Percentiles rank a stretch among this genome's conserved stretches.
Evolutionary conservation across 2,797 vertebrate species (phyloP).

Genomic region (Clarias fuscus): DNA sequence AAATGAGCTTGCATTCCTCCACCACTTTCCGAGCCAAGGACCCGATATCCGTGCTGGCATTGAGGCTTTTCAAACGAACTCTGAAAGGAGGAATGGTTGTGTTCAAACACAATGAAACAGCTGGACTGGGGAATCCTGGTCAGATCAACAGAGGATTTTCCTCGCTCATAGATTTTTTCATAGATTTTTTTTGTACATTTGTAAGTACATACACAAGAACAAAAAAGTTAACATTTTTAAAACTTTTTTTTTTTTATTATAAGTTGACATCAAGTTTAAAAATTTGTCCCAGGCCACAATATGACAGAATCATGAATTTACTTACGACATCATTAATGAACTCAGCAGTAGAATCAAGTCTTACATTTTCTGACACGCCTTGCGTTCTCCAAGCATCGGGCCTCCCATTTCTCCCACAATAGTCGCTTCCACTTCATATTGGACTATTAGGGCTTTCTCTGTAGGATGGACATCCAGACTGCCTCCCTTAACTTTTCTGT

Average conservation of each 20-base stretch:
- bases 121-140: no score
- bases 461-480: conserved; percentile 91
- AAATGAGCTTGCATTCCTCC: conserved; percentile 92
- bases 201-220: neutral
- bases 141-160: neutral
- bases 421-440: conserved; percentile 93
- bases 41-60: conserved; percentile 84
- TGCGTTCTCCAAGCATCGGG: conserved; percentile 85
- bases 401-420: conserved; percentile 87
- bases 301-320: neutral
- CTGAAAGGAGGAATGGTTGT: conserved; percentile 63
- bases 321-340: neutral
- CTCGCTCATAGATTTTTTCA: neutral
- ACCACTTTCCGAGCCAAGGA: conserved; percentile 90
- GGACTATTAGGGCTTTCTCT: conserved; percentile 91
- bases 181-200: neutral
- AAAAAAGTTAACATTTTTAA: neutral
- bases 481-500: conserved; percentile 88
- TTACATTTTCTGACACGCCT: conserved; percentile 96
- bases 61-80: conserved; percentile 90
- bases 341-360: conserved; percentile 40
- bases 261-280: no score
- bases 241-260: no score
- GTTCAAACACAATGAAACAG: neutral
- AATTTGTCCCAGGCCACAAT: no score